Evolutionary conservation across 2,113 vertebrate genomes (phyloP), one percentile per base, ranked within the genome.

Genomic region (Drymodes brunneopygia): DNA sequence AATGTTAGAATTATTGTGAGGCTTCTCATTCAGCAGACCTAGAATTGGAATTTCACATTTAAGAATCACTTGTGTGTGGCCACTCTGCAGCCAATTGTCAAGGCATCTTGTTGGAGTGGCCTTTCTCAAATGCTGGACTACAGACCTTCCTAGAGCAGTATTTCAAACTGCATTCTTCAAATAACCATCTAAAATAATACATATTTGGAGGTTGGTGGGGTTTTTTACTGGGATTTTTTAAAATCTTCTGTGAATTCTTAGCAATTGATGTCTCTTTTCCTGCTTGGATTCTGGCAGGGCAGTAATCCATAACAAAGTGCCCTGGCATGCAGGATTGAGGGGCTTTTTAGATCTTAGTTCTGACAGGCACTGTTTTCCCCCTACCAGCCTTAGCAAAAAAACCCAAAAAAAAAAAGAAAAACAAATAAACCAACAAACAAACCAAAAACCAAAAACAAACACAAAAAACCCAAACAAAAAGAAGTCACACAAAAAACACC

Each of bases 141-240:
- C 27, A 80, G 21, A 20, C 24, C 7, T 53, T 36, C 15, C 5
- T n/a, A 22, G 6, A 73, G 8, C 11, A 57, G 11, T 22, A 31
- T 79, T 28, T 54, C 12, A 44, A 69, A n/a, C 3, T 66, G 0
- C 19, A 20, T 78, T 65, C 4, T 44, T 51, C 40, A 58, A 72
- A 61, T 50, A 79, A 24, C 2, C 4, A 12, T 35, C 17, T 57
- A 24, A 47, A 61, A 44, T 61, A 57, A 29, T 22, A 6, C 1
- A 2, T 29, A 5, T 19, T 57, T 79, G 14, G 1, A 33, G 23
- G 7, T 22, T 81, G 47, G 0, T 36, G 40, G 0, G 3, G 0
- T 12, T 28, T 45, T 24, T 6, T 7, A 15, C 11, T 6, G 21
- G 6, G 23, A 15, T 29, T 7, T 16, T 19, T 13, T 1, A 57